phyloP scores from a whole-genome alignment of 1,140 invertebrate genomes.

The Penaeus indicus region DNA sequence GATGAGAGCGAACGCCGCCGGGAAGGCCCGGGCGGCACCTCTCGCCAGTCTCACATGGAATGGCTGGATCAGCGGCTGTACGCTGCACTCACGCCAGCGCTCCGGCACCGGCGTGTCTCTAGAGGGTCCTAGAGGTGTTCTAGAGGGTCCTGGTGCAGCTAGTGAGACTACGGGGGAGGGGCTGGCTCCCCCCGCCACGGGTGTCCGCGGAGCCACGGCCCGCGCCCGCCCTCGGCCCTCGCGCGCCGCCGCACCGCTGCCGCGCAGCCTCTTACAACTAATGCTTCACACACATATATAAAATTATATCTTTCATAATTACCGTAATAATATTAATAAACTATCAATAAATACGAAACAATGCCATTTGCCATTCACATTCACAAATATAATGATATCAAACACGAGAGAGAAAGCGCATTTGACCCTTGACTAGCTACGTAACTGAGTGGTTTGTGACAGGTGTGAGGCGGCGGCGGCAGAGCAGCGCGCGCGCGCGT shows the following conservation, averaged over 20 bases:
- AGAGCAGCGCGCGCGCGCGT: neutral
- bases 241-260: neutral
- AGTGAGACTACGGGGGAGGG: slow-evolving; percentile 49
- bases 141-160: slow-evolving; percentile 52
- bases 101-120: slow-evolving; percentile 44
- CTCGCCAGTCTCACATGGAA: slow-evolving; percentile 46
- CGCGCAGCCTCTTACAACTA: no score
- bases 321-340: no score
- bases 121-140: slow-evolving; percentile 50
- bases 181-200: slow-evolving; percentile 44
- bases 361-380: no score
- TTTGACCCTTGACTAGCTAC: no score
- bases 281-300: no score
- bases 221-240: neutral
- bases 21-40: slow-evolving; percentile 33
- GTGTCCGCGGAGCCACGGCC: slow-evolving; percentile 21
- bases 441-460: no score
- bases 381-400: no score
- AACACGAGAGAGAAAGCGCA: no score
- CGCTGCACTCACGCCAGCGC: slow-evolving; percentile 48
- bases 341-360: no score
- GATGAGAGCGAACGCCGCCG: slow-evolving; percentile 31
- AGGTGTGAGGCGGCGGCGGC: no score
- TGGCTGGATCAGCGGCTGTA: slow-evolving; percentile 47
- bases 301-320: no score